Conservation (phyloP, 1,140 invertebrate genomes). For the Venturia canescens region DNA sequence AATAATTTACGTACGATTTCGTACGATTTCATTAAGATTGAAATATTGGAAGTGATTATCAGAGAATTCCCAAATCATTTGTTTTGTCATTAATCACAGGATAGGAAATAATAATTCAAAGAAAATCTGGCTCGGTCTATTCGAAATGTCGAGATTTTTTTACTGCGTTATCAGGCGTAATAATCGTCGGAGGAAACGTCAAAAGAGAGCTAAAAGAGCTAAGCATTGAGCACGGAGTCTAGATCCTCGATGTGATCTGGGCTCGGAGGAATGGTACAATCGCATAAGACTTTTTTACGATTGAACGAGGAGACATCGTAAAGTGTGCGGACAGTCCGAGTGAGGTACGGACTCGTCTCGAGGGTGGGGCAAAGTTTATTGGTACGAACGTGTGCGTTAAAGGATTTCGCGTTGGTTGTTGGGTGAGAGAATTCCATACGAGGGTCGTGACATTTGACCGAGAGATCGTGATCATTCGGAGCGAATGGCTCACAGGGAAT, state of each 20-base stretch:
- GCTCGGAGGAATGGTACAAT: slow-evolving; percentile 16
- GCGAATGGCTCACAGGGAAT: slow-evolving; percentile 19
- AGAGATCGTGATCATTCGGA: slow-evolving; percentile 60
- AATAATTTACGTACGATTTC: no score
- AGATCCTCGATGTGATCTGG: not conserved
- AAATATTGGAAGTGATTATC: no score
- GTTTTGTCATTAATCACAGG: not conserved
- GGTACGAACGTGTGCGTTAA: slow-evolving; percentile 26
- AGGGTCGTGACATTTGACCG: slow-evolving; percentile 63
- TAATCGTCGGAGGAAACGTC: not conserved
- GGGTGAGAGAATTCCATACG: slow-evolving; percentile 23
- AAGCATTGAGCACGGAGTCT: not conserved
- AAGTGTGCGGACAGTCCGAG: slow-evolving; percentile 23
- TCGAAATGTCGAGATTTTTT: not conserved
- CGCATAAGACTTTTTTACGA: slow-evolving; percentile 33
- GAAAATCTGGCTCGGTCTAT: no score
- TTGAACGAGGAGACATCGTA: slow-evolving; percentile 41
- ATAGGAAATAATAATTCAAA: not conserved
- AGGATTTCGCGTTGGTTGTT: slow-evolving; percentile 11
- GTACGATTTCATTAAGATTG: no score
- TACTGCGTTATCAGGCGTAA: no score
- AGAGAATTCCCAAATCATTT: no score
- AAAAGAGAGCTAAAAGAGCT: not conserved
- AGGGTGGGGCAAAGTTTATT: slow-evolving; percentile 7
- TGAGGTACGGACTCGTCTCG: slow-evolving; percentile 19